Conservation (phyloP, 64 coral and sea anemone species). For the Acropora tenuis region DNA sequence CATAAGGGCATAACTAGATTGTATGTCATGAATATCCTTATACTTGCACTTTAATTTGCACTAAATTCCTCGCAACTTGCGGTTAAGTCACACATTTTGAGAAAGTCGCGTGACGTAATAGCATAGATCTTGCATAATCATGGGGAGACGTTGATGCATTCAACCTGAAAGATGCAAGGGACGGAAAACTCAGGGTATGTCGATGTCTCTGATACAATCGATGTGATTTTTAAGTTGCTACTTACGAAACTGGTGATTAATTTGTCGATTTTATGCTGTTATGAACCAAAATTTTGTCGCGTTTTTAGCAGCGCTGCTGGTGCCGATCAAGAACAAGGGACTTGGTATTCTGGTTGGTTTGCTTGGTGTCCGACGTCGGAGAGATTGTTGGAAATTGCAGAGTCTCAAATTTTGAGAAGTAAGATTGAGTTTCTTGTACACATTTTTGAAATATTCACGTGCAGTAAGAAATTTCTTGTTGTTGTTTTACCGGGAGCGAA, state of each 20-base stretch:
- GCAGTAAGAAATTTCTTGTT: background rate
- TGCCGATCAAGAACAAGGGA: background rate
- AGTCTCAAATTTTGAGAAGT: slow-evolving; percentile 74
- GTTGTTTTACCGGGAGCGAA: background rate
- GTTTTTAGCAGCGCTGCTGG: background rate
- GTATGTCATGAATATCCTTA: too few relatives aligned
- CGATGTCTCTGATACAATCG: background rate
- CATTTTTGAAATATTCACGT: background rate
- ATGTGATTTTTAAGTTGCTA: background rate
- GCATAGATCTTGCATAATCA: background rate
- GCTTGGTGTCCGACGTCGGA: slow-evolving; percentile 82
- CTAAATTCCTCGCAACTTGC: background rate
- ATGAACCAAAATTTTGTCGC: background rate
- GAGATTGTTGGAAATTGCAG: slow-evolving; percentile 54
- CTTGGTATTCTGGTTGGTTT: slow-evolving; percentile 58
- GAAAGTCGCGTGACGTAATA: slow-evolving; percentile 30
- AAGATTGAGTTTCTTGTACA: background rate
- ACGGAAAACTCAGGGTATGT: slow-evolving; percentile 15
- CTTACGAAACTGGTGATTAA: background rate
- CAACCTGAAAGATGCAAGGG: slow-evolving; percentile 7
- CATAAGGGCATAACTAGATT: too few relatives aligned
- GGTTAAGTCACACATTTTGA: background rate
- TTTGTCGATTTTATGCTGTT: background rate
- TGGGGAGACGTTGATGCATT: background rate
- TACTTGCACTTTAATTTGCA: too few relatives aligned